Evolutionary conservation across 2,113 vertebrate genomes (phyloP).

Genomic region (Gulo gulo): DNA sequence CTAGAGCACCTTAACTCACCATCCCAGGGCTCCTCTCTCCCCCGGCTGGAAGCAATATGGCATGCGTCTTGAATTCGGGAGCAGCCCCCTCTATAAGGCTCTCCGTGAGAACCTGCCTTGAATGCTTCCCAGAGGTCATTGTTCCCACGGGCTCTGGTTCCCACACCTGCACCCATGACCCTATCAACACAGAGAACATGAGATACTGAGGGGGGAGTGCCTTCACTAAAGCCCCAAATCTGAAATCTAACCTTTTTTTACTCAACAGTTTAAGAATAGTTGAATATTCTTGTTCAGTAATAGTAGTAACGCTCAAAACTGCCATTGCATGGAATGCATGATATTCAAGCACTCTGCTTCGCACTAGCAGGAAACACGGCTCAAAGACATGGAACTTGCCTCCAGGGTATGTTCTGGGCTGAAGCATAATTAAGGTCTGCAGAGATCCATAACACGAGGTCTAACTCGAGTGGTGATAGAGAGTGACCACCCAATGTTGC

Average conservation of each 20-base stretch:
- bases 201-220: neutral
- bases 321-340: neutral
- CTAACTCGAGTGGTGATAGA: rapidly evolving
- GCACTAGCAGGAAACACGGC: neutral
- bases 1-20: neutral
- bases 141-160: neutral
- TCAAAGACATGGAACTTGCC: neutral
- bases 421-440: neutral
- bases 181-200: neutral
- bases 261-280: neutral
- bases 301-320: neutral
- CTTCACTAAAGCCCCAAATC: neutral
- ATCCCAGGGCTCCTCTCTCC: too few relatives aligned
- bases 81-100: rapidly evolving
- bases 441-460: neutral
- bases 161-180: neutral
- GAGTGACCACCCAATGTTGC: rapidly evolving
- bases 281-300: neutral
- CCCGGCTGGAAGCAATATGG: neutral
- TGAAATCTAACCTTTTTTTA: neutral
- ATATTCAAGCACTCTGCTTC: rapidly evolving
- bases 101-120: neutral
- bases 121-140: neutral
- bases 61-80: neutral
- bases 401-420: neutral